Evolutionary conservation across 2,888 invertebrate species (phyloP).

Genomic region (Philhelius pedissequus): DNA sequence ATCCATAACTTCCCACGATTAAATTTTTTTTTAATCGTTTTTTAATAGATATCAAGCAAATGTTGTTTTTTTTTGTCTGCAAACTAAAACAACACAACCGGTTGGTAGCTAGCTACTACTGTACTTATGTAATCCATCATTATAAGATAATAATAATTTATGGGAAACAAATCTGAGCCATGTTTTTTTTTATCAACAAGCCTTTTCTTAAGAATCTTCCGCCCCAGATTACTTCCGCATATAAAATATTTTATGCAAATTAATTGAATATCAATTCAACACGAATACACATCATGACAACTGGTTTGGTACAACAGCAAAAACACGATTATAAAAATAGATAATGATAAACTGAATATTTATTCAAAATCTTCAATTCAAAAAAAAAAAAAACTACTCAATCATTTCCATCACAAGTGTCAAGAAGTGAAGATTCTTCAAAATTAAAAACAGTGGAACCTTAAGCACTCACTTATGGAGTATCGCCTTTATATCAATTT

Average conservation of each 20-base stretch:
- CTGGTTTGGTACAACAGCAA: background rate
- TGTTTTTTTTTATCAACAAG: background rate
- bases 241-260: constrained; percentile 1
- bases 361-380: background rate
- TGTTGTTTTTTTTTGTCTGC: background rate
- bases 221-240: background rate
- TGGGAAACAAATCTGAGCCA: background rate
- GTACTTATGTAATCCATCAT: background rate
- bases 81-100: background rate
- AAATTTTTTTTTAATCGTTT: background rate
- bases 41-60: background rate
- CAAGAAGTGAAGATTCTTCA: background rate
- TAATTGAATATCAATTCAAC: background rate
- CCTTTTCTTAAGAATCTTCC: background rate
- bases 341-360: background rate
- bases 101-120: background rate
- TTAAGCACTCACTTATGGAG: no score
- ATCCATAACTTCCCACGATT: background rate
- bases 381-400: background rate
- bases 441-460: background rate
- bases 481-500: background rate
- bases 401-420: background rate
- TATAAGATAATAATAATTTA: background rate
- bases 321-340: background rate
- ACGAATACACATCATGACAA: background rate